Base-by-base conservation (phyloP, 2,888 invertebrate genomes). In the Apeira syringaria region DNA sequence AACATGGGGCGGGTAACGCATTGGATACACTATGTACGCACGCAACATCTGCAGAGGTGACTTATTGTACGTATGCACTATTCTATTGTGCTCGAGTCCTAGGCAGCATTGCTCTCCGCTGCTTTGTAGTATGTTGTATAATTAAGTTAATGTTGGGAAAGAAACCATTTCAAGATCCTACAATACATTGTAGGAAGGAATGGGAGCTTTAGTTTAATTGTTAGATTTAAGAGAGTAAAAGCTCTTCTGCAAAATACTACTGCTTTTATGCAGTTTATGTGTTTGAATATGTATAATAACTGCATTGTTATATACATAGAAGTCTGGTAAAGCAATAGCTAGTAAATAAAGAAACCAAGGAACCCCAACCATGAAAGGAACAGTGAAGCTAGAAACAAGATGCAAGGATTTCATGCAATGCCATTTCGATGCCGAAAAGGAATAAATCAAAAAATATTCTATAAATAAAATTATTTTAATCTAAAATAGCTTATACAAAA, bases 391-490 rank as follows among this genome's bases (percentile, higher is more conserved):
- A 66, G 38, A 48, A 46, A 46, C 59, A 53, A 43, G 27, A 53
- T 36, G 50, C 28, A 40, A 56, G 61, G 50, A 53, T 44, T 47
- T 6, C 77, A 80, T 80, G 80, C 78, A 71, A 58, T 57, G 59
- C 47, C 1, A 59, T 52, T 65, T 63, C 56, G 67, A 65, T 65
- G 64, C 56, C 62, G 55, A 58, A 48, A 54, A 56, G 59, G 43
- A 48, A 54, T 10, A 49, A 63, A 66, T 64, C 54, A 66, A 69
- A 66, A 20, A 53, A 61, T 57, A 56, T 37, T 48, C 46, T 64
- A 59, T 58, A 63, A 67, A 53, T 59, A 55, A 58, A 66, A 68
- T 56, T 62, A 58, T 53, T 78, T 82, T 83, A 81, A 78, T 81
- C 73, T 69, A 64, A 74, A 61, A 17, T 61, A 24, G 20, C 20